phyloP scores from a whole-genome alignment of 2,797 vertebrate genomes.

The Sebastes oblongus region DNA sequence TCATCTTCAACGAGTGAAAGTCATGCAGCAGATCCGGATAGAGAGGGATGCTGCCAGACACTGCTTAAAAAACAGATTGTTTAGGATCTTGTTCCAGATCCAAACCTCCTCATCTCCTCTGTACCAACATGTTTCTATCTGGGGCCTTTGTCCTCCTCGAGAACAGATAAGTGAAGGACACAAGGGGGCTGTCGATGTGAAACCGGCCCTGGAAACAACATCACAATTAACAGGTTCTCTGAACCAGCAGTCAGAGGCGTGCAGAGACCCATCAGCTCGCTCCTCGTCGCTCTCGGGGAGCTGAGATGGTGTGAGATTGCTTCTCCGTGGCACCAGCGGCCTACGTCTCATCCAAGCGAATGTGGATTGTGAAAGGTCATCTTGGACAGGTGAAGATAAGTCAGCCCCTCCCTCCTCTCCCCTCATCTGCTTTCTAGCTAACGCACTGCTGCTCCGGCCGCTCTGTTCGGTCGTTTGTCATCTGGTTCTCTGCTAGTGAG shows the following conservation, averaged over 20 bases:
- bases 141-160: constrained; percentile 20
- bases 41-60: background rate
- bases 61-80: constrained; percentile 11
- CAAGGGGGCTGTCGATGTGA: constrained; percentile 32
- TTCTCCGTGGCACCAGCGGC: constrained; percentile 28
- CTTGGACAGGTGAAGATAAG: constrained; percentile 63
- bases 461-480: constrained; percentile 66
- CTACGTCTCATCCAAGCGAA: constrained; percentile 24
- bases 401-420: background rate
- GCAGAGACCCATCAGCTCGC: constrained; percentile 43
- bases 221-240: constrained; percentile 58
- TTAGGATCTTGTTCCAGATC: constrained; percentile 27
- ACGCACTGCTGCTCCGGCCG: constrained; percentile 42
- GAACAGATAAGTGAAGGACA: constrained; percentile 49
- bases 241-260: constrained; percentile 22
- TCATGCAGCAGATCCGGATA: background rate
- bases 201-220: constrained; percentile 59
- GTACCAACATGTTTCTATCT: background rate
- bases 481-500: constrained; percentile 61
- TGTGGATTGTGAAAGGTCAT: constrained; percentile 69
- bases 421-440: constrained; percentile 33
- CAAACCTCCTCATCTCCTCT: constrained; percentile 19
- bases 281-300: constrained; percentile 8
- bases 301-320: constrained; percentile 72
- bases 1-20: constrained; percentile 38